These are phyloP conservation scores for Lasioglossum zephyrum DNA, from an alignment of 2,888 invertebrate genomes.

Conservation along the genomic window DNA sequence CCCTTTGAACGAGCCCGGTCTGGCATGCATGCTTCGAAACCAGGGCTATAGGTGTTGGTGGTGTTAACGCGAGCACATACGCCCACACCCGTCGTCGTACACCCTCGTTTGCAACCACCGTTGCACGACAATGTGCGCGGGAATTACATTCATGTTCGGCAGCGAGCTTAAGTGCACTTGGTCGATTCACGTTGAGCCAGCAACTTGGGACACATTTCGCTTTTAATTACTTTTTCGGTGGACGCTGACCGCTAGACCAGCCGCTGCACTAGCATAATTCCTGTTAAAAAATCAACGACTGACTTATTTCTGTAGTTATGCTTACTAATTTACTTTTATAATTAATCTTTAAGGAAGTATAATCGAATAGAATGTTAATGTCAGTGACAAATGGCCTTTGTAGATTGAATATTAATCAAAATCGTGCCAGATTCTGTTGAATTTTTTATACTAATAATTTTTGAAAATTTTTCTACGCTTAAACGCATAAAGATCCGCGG, in stretches of 20 bases:
- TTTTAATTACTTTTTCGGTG: slow-evolving; percentile 7
- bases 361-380: too few species aligned
- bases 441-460: too few species aligned
- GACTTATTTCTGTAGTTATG: too few species aligned
- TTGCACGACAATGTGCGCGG: background rate
- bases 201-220: background rate
- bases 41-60: slow-evolving; percentile 39
- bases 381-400: too few species aligned
- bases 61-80: slow-evolving; percentile 11
- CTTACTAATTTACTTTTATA: too few species aligned
- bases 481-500: too few species aligned
- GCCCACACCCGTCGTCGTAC: background rate
- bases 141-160: slow-evolving; percentile 55
- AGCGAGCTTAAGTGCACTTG: slow-evolving; percentile 76
- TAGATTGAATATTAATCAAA: too few species aligned
- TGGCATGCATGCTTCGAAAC: slow-evolving; percentile 75
- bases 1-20: slow-evolving; percentile 77
- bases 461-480: too few species aligned
- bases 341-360: too few species aligned
- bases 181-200: slow-evolving; percentile 56
- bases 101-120: background rate
- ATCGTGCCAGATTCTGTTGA: too few species aligned
- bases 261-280: too few species aligned
- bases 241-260: background rate
- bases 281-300: too few species aligned